Conservation (phyloP, 2,888 invertebrate genomes). For the Omphaloscelis lunosa region DNA sequence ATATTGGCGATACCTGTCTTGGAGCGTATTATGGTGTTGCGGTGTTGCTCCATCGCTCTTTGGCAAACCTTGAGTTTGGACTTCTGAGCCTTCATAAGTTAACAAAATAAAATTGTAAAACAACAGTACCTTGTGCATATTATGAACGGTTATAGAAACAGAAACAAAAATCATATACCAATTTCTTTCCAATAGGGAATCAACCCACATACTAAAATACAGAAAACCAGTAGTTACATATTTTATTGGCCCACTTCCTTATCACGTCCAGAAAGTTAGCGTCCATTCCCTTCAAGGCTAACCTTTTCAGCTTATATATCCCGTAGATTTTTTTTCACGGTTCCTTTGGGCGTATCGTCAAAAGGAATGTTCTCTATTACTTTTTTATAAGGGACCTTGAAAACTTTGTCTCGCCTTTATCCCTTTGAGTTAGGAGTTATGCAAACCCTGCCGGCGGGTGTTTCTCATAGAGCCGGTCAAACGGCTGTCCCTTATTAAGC, state of each 20-base stretch:
- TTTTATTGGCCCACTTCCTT: conserved; percentile 42
- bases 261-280: conserved; percentile 53
- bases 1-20: too few species aligned
- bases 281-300: conserved; percentile 35
- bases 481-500: conserved; percentile 46
- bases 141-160: not conserved
- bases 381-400: conserved; percentile 62
- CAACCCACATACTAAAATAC: conserved; percentile 4
- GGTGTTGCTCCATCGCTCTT: too few species aligned
- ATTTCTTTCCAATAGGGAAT: not conserved
- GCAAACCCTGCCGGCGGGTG: conserved; percentile 48
- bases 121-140: too few species aligned
- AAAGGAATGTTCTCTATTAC: conserved; percentile 56
- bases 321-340: conserved; percentile 47
- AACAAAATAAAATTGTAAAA: too few species aligned
- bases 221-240: conserved; percentile 40
- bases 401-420: conserved; percentile 57
- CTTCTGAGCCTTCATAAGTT: too few species aligned
- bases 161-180: conserved; percentile 14
- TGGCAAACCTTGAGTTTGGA: too few species aligned
- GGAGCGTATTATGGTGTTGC: too few species aligned
- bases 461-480: conserved; percentile 38
- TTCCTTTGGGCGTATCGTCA: conserved; percentile 50
- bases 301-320: conserved; percentile 59
- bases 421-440: conserved; percentile 56